phyloP scores from a whole-genome alignment of 1,140 invertebrate species.

The Cephus cinctus region DNA sequence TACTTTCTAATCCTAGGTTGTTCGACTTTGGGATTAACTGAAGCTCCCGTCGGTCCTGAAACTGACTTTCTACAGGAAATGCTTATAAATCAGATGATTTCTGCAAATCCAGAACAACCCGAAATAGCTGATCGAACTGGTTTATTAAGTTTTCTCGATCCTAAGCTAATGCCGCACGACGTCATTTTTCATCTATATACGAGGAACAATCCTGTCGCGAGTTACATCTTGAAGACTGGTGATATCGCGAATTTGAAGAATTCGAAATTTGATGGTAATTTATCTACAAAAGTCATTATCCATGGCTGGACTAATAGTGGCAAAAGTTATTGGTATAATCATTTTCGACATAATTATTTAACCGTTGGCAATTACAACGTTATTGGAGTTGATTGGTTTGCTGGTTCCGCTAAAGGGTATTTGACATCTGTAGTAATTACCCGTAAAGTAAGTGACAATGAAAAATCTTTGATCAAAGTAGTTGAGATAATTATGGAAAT shows the following conservation, averaged over 20 bases:
- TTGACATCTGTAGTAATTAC: slow-evolving; percentile 52
- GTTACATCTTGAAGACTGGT: slow-evolving; percentile 13
- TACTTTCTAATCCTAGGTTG: not conserved
- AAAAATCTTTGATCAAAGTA: slow-evolving; percentile 38
- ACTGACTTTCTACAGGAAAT: slow-evolving; percentile 15
- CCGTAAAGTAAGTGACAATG: slow-evolving; percentile 48
- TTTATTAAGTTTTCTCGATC: slow-evolving; percentile 10
- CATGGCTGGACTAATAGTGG: slow-evolving; percentile 58
- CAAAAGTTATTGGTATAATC: slow-evolving; percentile 41
- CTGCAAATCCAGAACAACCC: slow-evolving; percentile 18
- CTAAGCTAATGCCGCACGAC: slow-evolving; percentile 8
- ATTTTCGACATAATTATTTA: slow-evolving; percentile 57
- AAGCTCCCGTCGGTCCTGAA: slow-evolving; percentile 12
- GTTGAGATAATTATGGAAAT: slow-evolving; percentile 21
- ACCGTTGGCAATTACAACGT: slow-evolving; percentile 60
- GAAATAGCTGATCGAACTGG: slow-evolving; percentile 15
- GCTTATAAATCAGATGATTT: slow-evolving; percentile 17
- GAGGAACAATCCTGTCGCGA: slow-evolving; percentile 20
- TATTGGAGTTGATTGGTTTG: slow-evolving; percentile 66
- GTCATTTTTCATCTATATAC: slow-evolving; percentile 30
- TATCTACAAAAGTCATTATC: slow-evolving; percentile 52
- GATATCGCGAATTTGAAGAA: slow-evolving; percentile 21
- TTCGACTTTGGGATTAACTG: slow-evolving; percentile 5
- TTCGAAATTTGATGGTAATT: slow-evolving; percentile 38
- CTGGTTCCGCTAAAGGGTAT: slow-evolving; percentile 55